Conservation (phyloP, 1,140 invertebrate species). For the Drosophila dunni region DNA sequence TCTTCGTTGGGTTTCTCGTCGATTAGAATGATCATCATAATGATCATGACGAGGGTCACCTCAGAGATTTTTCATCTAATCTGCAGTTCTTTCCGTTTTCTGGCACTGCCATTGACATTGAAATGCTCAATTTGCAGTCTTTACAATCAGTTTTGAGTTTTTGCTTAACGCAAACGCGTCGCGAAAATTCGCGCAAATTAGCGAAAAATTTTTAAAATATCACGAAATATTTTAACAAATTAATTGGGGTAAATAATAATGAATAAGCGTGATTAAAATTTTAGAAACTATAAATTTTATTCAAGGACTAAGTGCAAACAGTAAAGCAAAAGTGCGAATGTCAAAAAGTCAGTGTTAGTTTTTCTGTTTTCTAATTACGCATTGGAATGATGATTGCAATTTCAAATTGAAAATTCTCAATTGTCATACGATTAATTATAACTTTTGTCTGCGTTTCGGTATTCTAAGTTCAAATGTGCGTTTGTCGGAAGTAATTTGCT, state of each 20-base stretch:
- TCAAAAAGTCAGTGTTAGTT: not conserved
- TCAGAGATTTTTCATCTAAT: not conserved
- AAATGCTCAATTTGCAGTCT: slow-evolving; percentile 57
- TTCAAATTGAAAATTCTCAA: slow-evolving; percentile 45
- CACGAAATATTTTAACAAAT: slow-evolving; percentile 20
- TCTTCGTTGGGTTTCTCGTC: slow-evolving; percentile 27
- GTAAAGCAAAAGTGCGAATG: slow-evolving; percentile 22
- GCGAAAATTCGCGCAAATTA: slow-evolving; percentile 44
- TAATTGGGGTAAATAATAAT: slow-evolving; percentile 59
- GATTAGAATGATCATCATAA: slow-evolving; percentile 39
- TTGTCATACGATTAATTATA: slow-evolving; percentile 68
- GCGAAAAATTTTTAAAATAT: slow-evolving; percentile 36
- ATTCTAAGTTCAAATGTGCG: slow-evolving; percentile 75
- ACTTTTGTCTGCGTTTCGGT: slow-evolving; percentile 22
- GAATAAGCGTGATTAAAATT: not conserved
- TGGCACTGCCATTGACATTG: slow-evolving; percentile 72
- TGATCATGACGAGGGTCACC: not conserved
- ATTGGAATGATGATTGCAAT: slow-evolving; percentile 11
- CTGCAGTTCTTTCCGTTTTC: slow-evolving; percentile 43
- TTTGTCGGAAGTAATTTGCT: slow-evolving; percentile 73
- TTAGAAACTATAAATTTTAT: slow-evolving; percentile 1
- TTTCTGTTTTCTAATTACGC: slow-evolving; percentile 6
- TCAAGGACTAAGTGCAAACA: slow-evolving; percentile 10
- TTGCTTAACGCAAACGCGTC: slow-evolving; percentile 64
- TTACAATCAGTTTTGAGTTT: slow-evolving; percentile 71